Evolutionary conservation across 2,797 vertebrate species (phyloP).

Genomic region (Sebastes vulpes): DNA sequence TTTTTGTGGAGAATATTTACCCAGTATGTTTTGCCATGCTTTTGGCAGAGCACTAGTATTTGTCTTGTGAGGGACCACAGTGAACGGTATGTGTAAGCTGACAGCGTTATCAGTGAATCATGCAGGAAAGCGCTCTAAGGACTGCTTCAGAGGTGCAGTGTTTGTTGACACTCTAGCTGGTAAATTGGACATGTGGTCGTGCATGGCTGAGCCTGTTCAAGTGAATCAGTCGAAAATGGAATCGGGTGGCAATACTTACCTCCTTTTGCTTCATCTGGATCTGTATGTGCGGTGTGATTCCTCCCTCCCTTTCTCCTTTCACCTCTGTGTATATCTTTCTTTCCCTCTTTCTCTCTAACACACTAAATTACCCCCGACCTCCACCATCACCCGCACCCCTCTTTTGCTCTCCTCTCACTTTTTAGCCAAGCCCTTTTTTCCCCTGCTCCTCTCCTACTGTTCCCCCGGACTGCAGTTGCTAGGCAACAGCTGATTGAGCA

Average conservation of each 20-base stretch:
- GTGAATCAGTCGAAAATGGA: slow-evolving; percentile 65
- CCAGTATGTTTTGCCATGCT: slow-evolving; percentile 24
- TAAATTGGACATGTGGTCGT: slow-evolving; percentile 75
- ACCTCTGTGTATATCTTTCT: neutral
- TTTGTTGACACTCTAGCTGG: slow-evolving; percentile 73
- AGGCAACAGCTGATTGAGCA: slow-evolving; percentile 84
- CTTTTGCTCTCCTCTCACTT: slow-evolving; percentile 47
- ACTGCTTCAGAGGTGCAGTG: slow-evolving; percentile 49
- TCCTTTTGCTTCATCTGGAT: slow-evolving; percentile 42
- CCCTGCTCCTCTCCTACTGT: slow-evolving; percentile 28
- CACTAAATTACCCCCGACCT: slow-evolving; percentile 53
- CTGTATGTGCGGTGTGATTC: slow-evolving; percentile 21
- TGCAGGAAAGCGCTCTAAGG: slow-evolving; percentile 37
- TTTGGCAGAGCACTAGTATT: slow-evolving; percentile 40
- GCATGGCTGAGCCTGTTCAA: slow-evolving; percentile 66
- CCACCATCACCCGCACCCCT: slow-evolving; percentile 31
- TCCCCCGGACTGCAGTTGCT: slow-evolving; percentile 77
- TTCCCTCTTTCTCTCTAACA: slow-evolving; percentile 3
- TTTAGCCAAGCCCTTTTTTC: neutral
- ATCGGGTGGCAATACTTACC: slow-evolving; percentile 59
- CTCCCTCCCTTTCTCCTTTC: neutral
- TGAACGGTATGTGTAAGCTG: slow-evolving; percentile 41
- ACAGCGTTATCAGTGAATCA: slow-evolving; percentile 61
- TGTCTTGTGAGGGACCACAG: slow-evolving; percentile 51
- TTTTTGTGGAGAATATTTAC: slow-evolving; percentile 58